These are phyloP conservation scores for Polypterus senegalus DNA, from an alignment of 2,113 vertebrate genomes.

Conservation along the genomic window DNA sequence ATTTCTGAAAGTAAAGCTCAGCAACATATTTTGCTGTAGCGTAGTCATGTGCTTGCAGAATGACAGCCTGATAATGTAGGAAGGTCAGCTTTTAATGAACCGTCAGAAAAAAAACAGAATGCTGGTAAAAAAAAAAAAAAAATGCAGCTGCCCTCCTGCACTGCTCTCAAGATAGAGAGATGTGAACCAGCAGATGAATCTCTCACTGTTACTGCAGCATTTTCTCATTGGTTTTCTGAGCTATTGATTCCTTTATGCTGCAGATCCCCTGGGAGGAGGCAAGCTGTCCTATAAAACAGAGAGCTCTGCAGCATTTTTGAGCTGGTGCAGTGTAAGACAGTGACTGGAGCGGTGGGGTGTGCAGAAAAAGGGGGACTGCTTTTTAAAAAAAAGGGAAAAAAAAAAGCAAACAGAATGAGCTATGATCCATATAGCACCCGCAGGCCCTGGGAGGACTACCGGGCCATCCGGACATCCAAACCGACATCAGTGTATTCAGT, in stretches of 20 bases:
- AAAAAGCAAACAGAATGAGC: constrained; percentile 46
- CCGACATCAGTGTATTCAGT: constrained; percentile 31
- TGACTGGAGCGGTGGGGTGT: constrained; percentile 52
- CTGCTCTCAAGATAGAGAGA: constrained; percentile 8
- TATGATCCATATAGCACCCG: constrained; percentile 38
- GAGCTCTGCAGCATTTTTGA: constrained; percentile 54
- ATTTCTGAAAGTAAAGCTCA: too few relatives aligned
- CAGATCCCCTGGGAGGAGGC: constrained; percentile 5
- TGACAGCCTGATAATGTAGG: too few relatives aligned
- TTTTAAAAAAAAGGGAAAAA: constrained; percentile 27
- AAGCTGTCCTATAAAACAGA: constrained; percentile 41
- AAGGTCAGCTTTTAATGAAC: too few relatives aligned
- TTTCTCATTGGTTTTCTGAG: constrained; percentile 46
- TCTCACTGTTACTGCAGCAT: constrained; percentile 38
- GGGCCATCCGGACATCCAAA: constrained; percentile 33
- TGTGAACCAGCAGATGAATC: constrained; percentile 32
- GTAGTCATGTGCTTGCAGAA: too few relatives aligned
- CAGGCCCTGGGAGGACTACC: constrained; percentile 42
- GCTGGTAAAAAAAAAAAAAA: neutral
- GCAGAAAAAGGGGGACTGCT: constrained; percentile 66
- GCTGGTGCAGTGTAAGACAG: constrained; percentile 57
- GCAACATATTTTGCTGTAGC: too few relatives aligned
- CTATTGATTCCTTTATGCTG: constrained; percentile 30
- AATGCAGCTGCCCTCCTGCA: constrained; percentile 20
- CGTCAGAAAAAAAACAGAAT: too few relatives aligned